Conservation (phyloP, 2,797 vertebrate genomes). For the Leptoclinus maculatus region DNA sequence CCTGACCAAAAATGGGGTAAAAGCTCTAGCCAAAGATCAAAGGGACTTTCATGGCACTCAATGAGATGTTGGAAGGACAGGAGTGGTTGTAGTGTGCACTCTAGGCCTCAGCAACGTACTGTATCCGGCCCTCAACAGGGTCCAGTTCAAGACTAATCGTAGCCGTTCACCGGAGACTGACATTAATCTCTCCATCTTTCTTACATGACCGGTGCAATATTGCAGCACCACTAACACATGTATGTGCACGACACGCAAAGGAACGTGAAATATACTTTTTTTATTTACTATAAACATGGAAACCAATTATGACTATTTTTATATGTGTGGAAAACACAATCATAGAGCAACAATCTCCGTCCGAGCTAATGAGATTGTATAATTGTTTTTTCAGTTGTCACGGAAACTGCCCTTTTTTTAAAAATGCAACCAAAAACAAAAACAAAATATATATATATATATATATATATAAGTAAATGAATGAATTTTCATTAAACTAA, state of each 20-base stretch:
- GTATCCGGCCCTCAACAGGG: constrained; percentile 31
- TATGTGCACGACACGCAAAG: not conserved
- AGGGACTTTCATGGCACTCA: constrained; percentile 2
- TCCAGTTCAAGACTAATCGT: constrained; percentile 51
- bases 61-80: constrained; percentile 7
- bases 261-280: not conserved
- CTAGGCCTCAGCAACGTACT: not conserved
- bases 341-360: not conserved
- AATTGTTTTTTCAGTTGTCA: not conserved
- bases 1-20: constrained; percentile 1
- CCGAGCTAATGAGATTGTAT: not conserved
- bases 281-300: not conserved
- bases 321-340: not conserved
- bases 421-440: not conserved
- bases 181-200: constrained; percentile 51
- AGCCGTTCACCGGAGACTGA: constrained; percentile 36
- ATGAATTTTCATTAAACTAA: not conserved
- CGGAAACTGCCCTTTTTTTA: not conserved
- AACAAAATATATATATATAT: too few relatives aligned
- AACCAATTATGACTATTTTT: not conserved
- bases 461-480: not conserved
- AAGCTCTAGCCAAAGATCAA: constrained; percentile 3
- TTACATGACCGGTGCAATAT: constrained; percentile 9
- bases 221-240: not conserved
- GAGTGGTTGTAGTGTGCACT: constrained; percentile 8